Base-by-base conservation (phyloP, 2,888 invertebrate genomes). In the Plebejus anna region DNA sequence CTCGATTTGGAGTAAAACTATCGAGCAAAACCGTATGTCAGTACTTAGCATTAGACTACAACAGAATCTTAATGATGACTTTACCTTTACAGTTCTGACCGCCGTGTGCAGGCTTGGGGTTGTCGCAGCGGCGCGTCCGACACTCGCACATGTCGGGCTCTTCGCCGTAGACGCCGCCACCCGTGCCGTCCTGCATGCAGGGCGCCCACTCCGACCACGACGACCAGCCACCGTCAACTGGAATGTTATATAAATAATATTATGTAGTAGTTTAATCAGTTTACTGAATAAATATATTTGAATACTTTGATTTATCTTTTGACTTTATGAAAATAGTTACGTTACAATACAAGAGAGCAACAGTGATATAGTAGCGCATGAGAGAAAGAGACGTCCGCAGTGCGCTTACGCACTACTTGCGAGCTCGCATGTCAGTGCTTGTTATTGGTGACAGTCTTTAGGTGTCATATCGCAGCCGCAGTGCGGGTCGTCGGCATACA, bases 401-500 rank as follows among this genome's bases (percentile, higher is more conserved):
- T 98, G 98, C 0, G 98, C 32, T 32, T 32, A 1, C 42, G 42
- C 7, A 42, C 42, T 42, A 42, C 5, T 42, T 4, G 42, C 42
- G 42, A 6, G 42, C 7, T 42, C 5, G 5, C 2, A 47, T 9
- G 47, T 7, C 2, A 2, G 9, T 4, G 47, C 32, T 47, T 47
- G 47, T 47, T 47, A 55, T 13, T 55, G 3, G 51, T 55, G 51
- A 7, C 51, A 32, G 3, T 13, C 1, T 13, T 2, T 76, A 36
- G 9, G 6, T 2, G 6, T 22, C 38, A 77, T 61, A 61, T 9
- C 78, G 75, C 36, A 80, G 0, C 98, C 98, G 88, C 99, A 99
- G 87, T 98, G 98, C 0, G 98, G 98, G 90, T 99, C 98, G 90
- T 96, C 97, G 0, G 98, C 96, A 81, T 96, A 96, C 70, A 97